phyloP scores from a whole-genome alignment of 2,797 vertebrate genomes.

The Bufotes viridis region DNA sequence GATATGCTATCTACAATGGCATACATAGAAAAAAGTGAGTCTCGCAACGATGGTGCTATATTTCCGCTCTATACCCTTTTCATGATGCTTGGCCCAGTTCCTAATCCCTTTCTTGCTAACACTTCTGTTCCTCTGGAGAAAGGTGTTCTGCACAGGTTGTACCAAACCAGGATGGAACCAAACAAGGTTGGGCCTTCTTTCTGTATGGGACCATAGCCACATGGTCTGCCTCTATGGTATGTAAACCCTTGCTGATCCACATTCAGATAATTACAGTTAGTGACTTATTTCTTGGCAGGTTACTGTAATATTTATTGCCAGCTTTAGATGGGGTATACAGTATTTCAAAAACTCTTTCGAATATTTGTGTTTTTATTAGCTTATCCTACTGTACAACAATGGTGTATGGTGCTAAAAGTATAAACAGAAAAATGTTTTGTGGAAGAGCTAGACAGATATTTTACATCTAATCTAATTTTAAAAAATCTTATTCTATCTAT shows the following conservation, averaged over 20 bases:
- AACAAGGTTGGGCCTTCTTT: not conserved
- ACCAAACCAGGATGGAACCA: too few relatives aligned
- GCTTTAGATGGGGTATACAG: not conserved
- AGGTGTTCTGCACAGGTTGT: not conserved
- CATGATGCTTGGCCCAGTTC: too few relatives aligned
- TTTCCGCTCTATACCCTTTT: too few relatives aligned
- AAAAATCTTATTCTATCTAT: not conserved
- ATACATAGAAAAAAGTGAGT: too few relatives aligned
- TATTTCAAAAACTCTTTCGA: not conserved
- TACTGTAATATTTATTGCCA: not conserved
- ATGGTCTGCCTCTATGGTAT: not conserved
- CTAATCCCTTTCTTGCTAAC: not conserved
- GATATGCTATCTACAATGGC: too few relatives aligned
- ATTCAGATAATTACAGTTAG: not conserved
- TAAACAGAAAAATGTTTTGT: not conserved
- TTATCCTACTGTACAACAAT: not conserved
- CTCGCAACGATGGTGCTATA: too few relatives aligned
- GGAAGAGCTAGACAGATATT: not conserved
- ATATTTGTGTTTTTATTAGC: not conserved
- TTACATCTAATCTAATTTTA: not conserved
- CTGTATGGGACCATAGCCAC: too few relatives aligned
- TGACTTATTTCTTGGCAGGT: not conserved
- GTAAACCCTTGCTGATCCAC: too few relatives aligned
- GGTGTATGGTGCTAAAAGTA: not conserved
- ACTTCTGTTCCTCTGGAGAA: not conserved